Percentiles rank a stretch among this genome's conserved stretches.
Conservation (phyloP, 2,888 invertebrate species). For the Agelastica alni region DNA sequence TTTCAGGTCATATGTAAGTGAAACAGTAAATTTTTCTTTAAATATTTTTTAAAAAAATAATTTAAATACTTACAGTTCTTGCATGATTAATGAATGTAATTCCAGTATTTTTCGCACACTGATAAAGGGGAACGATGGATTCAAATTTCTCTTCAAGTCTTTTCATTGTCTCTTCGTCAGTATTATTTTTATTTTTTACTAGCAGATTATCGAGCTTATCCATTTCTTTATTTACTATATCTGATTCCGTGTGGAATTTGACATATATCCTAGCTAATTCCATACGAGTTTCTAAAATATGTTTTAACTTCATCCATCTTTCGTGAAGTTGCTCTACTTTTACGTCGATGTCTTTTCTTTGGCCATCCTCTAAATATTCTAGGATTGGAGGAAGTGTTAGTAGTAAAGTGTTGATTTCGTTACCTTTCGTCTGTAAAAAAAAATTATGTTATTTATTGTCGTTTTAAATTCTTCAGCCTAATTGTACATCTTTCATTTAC, state of each 20-base stretch:
- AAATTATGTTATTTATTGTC: no score
- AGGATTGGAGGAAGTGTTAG: slow-evolving; percentile 66
- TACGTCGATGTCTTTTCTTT: slow-evolving; percentile 64
- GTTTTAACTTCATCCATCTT: slow-evolving; percentile 67
- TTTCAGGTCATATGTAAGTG: no score
- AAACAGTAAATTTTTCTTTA: no score
- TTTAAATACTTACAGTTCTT: slow-evolving; percentile 60
- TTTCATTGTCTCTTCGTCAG: slow-evolving; percentile 59
- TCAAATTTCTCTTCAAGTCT: slow-evolving; percentile 68
- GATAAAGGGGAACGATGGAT: slow-evolving; percentile 65
- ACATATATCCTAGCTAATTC: slow-evolving; percentile 70
- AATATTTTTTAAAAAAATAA: neutral
- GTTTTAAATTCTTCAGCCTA: no score
- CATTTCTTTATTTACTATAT: slow-evolving; percentile 67
- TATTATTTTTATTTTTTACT: slow-evolving; percentile 56
- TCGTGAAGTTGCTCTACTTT: slow-evolving; percentile 67
- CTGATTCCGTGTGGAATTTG: slow-evolving; percentile 72
- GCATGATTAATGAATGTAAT: slow-evolving; percentile 69
- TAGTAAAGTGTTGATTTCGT: slow-evolving; percentile 68
- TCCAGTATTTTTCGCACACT: slow-evolving; percentile 69
- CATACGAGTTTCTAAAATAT: slow-evolving; percentile 66
- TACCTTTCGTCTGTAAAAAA: slow-evolving; percentile 65
- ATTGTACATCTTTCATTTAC: no score
- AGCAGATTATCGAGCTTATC: slow-evolving; percentile 67
- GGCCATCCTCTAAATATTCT: slow-evolving; percentile 68